Percentiles rank a stretch among this genome's conserved stretches.
Conservation (phyloP, 1,140 invertebrate species). For the Pseudomyrmex dendroicus region DNA sequence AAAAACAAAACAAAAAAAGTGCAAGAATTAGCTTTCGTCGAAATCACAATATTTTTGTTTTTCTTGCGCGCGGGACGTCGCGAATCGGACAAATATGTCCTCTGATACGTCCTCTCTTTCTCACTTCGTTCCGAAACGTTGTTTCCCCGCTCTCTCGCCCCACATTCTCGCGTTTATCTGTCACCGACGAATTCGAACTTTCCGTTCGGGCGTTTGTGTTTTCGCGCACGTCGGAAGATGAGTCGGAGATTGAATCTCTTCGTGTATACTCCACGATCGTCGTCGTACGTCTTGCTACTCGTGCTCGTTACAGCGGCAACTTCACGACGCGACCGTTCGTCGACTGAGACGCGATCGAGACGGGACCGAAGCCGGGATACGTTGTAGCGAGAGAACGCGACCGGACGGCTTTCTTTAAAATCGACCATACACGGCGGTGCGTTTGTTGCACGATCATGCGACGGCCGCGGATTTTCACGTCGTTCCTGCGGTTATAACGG, state of each 20-base stretch:
- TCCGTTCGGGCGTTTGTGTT: constrained; percentile 37
- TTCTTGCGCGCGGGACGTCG: neutral
- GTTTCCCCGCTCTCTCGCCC: neutral
- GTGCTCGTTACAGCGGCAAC: neutral
- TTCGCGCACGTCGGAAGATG: constrained; percentile 7
- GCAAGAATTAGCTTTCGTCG: neutral
- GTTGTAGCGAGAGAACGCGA: neutral
- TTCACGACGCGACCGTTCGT: neutral
- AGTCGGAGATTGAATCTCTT: neutral
- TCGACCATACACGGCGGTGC: constrained; percentile 44
- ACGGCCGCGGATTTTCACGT: constrained; percentile 34
- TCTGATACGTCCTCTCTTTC: neutral
- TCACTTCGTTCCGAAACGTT: neutral
- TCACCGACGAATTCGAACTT: constrained; percentile 64
- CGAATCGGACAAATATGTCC: constrained; percentile 22
- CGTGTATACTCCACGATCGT: neutral
- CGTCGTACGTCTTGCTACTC: neutral
- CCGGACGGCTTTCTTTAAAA: constrained; percentile 49
- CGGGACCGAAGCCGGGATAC: neutral
- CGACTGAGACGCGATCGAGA: neutral
- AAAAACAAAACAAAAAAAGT: neutral
- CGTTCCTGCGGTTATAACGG: constrained; percentile 44
- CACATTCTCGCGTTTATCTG: constrained; percentile 42
- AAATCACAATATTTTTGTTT: neutral
- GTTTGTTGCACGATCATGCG: neutral